A percentile compares a stretch with the other conserved stretches of the same genome.
Conservation (phyloP, 2,113 vertebrate genomes). For the Ceuthmochares aereus region DNA sequence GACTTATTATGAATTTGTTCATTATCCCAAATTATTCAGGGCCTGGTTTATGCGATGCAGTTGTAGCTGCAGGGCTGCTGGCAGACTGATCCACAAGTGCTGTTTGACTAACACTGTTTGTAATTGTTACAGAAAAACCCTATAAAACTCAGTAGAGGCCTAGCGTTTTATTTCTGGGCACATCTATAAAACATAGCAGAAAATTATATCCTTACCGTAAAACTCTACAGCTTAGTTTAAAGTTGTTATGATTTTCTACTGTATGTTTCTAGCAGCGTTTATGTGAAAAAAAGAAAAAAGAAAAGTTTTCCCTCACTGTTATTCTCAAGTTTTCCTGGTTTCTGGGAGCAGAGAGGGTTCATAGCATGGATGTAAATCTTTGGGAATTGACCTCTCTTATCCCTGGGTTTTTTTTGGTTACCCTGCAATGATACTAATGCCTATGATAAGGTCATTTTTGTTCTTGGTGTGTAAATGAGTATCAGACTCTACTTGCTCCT, state of each 20-base stretch:
- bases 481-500: not conserved
- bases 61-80: constrained; percentile 49
- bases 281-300: not conserved
- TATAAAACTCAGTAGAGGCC: constrained; percentile 49
- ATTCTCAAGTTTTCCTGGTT: not conserved
- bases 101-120: constrained; percentile 53
- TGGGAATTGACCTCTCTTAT: not conserved
- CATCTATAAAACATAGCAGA: constrained; percentile 56
- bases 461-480: not conserved
- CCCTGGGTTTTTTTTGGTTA: not conserved
- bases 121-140: constrained; percentile 56
- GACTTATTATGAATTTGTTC: constrained; percentile 57
- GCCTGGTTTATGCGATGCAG: constrained; percentile 27
- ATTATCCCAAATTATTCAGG: constrained; percentile 53
- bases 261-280: constrained; percentile 24
- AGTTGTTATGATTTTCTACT: constrained; percentile 61
- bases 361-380: not conserved
- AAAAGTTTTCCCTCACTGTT: not conserved
- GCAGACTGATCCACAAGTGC: constrained; percentile 35
- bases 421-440: not conserved
- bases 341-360: not conserved
- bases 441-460: not conserved
- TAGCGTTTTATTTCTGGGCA: constrained; percentile 62
- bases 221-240: constrained; percentile 54
- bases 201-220: constrained; percentile 63